phyloP scores from a whole-genome alignment of 2,888 invertebrate genomes.

The Eupithecia subfuscata region DNA sequence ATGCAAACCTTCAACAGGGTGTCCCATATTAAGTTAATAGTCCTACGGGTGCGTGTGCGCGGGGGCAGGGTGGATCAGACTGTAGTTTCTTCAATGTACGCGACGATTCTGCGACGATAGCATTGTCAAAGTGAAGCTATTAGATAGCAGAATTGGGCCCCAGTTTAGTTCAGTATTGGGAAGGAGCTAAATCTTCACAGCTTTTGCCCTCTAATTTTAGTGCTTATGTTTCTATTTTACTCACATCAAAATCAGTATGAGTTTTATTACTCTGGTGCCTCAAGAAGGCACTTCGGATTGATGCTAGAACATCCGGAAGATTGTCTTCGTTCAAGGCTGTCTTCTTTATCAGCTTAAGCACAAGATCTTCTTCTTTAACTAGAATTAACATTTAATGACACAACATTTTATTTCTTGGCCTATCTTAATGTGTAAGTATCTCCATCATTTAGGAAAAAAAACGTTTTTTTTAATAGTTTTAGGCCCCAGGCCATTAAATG shows the following conservation, averaged over 20 bases:
- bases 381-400: not conserved
- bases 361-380: slow-evolving; percentile 8
- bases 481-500: too few relatives aligned
- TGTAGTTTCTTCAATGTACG: too few relatives aligned
- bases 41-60: too few relatives aligned
- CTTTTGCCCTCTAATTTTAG: too few relatives aligned
- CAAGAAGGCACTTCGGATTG: not conserved
- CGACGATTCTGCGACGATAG: too few relatives aligned
- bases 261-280: not conserved
- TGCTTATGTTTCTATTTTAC: not conserved
- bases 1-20: too few relatives aligned
- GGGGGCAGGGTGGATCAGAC: too few relatives aligned
- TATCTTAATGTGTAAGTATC: not conserved
- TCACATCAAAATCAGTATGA: not conserved
- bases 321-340: not conserved
- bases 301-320: not conserved
- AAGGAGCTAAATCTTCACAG: too few relatives aligned
- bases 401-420: not conserved
- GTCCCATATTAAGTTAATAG: too few relatives aligned
- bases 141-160: not conserved
- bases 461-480: too few relatives aligned
- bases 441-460: too few relatives aligned
- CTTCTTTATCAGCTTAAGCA: not conserved
- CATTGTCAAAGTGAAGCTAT: not conserved
- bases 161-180: too few relatives aligned